phyloP scores from a whole-genome alignment of 2,888 invertebrate genomes.

The Schizaphis graminum region DNA sequence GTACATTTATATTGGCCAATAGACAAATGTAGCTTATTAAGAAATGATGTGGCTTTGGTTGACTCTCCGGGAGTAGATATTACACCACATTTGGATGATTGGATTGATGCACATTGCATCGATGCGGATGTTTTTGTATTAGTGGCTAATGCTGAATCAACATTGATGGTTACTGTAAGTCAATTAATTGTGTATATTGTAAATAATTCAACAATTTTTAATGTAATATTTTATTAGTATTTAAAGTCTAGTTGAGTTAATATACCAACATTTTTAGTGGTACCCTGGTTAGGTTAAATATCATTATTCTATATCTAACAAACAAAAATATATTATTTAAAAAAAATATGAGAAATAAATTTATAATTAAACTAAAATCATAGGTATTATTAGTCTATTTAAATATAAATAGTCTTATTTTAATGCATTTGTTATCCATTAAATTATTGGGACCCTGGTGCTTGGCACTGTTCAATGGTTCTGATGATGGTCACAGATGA shows the following conservation, averaged over 20 bases:
- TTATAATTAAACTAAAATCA: background rate
- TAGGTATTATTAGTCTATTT: background rate
- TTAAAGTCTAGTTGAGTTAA: too few species aligned
- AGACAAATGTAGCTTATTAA: conserved; percentile 90
- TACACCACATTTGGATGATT: conserved; percentile 96
- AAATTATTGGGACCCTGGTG: background rate
- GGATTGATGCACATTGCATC: conserved; percentile 99
- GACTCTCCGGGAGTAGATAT: conserved; percentile 99
- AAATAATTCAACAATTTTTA: conserved; percentile 12
- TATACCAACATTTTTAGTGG: too few species aligned
- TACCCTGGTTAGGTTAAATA: too few species aligned
- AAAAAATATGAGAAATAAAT: background rate
- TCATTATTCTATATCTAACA: background rate
- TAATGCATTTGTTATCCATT: background rate
- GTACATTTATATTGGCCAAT: conserved; percentile 97
- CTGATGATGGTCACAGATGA: background rate
- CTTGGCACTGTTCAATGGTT: background rate
- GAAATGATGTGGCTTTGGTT: conserved; percentile 98
- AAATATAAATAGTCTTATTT: background rate
- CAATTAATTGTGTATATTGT: conserved; percentile 14
- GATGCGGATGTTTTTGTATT: conserved; percentile 99
- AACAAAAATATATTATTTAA: background rate
- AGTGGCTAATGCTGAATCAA: conserved; percentile 98
- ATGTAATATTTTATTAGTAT: background rate
- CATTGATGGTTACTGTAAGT: conserved; percentile 95